Conservation (phyloP, 2,113 vertebrate species). For the Leucoraja erinaceus region DNA sequence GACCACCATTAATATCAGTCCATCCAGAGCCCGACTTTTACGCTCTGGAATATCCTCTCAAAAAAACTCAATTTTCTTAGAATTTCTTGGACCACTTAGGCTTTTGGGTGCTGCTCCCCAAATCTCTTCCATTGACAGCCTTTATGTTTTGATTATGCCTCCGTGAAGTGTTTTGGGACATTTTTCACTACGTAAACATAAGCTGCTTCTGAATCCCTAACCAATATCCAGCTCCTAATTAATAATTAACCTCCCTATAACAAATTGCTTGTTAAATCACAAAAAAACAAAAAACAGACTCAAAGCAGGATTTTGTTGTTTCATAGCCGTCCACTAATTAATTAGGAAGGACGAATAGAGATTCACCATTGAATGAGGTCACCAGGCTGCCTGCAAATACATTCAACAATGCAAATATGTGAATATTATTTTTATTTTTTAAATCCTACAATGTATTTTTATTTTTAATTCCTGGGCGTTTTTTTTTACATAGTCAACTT, state of each 20-base stretch:
- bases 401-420: neutral
- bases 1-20: neutral
- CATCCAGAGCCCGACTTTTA: neutral
- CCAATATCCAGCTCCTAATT: neutral
- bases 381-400: neutral
- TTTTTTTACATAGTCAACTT: neutral
- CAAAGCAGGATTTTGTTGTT: neutral
- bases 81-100: neutral
- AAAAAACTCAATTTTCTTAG: neutral
- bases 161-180: neutral
- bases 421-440: neutral
- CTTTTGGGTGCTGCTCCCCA: neutral
- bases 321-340: neutral
- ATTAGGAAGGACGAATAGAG: neutral
- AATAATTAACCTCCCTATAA: neutral
- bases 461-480: neutral
- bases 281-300: neutral
- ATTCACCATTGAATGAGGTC: neutral
- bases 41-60: neutral
- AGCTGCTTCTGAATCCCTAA: neutral
- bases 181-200: neutral
- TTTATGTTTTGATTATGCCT: neutral
- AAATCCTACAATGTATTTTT: neutral
- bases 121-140: neutral
- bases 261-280: neutral